These are phyloP conservation scores for Ateles fusciceps DNA, from an alignment of 2,797 vertebrate species.

Conservation along the genomic window DNA sequence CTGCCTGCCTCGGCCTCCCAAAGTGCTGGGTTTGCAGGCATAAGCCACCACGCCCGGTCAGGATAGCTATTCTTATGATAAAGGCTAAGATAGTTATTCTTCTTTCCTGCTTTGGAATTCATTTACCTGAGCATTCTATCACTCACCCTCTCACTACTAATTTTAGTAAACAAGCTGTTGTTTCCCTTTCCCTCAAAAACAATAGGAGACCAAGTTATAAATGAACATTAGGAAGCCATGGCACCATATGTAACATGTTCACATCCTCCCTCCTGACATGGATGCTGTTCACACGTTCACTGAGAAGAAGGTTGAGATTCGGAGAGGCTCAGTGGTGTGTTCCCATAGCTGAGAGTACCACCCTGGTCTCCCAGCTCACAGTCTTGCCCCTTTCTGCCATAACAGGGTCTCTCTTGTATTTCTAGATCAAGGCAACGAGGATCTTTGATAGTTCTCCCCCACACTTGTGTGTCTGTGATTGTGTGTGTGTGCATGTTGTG, in stretches of 20 bases:
- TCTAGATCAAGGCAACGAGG: background rate
- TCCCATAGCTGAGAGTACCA: background rate
- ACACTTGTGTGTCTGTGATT: fast-evolving
- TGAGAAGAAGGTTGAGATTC: background rate
- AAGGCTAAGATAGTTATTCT: background rate
- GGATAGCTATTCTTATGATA: background rate
- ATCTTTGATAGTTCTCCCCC: background rate
- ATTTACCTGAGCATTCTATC: background rate
- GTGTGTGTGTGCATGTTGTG: fast-evolving
- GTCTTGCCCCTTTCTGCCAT: background rate
- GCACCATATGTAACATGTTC: background rate
- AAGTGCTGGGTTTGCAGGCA: background rate
- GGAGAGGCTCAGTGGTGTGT: fast-evolving
- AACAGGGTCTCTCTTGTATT: background rate
- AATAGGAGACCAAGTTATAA: background rate
- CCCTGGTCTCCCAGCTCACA: background rate
- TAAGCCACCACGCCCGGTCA: background rate
- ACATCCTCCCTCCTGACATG: background rate
- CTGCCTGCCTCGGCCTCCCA: background rate
- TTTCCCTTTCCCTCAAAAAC: background rate
- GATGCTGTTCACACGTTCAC: background rate
- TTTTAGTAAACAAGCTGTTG: background rate
- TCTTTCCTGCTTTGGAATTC: background rate
- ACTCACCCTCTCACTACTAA: background rate
- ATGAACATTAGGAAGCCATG: background rate